Evolutionary conservation across 2,797 vertebrate genomes (phyloP), one percentile per base, ranked within the genome.

Genomic region (Enteromius mattozi): DNA sequence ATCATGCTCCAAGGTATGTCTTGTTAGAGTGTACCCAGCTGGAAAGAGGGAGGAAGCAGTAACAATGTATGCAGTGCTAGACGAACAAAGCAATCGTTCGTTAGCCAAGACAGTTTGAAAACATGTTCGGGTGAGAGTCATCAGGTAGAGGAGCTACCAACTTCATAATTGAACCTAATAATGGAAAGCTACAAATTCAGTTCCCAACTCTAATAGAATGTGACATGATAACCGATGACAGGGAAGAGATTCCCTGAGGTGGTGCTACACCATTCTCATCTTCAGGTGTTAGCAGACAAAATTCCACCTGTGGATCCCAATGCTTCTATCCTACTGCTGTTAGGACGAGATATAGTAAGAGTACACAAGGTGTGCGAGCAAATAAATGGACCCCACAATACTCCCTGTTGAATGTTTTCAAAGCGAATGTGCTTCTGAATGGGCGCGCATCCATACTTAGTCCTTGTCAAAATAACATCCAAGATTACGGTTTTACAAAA

Each of bases 281-380:
- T 82, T 30, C 61, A 49, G 56, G 42, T 70, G 40, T 33, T 82
- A 2, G 80, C 72, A 10, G 24, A 68, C 30, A 24, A 66, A 19
- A 77, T 83, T n/a, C 81, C 70, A 49, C 16, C 40, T 7, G 5
- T 83, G 8, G 72, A 83, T 27, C 59, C 56, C 7, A 13, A 83
- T 12, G 56, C 81, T 4, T 72, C 81, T 3, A 83, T 83, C 6
- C 40, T 77, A 4, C 59, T 78, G 10, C 30, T 68, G 5, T n/a
- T 78, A 9, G 74, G 82, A n/a, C 12, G 33, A 16, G 74, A 83
- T 42, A 77, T 83, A n/a, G 47, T 83, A 3, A 83, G 61, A 54
- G 82, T 78, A 6, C 82, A 83, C 37, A 84, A 84, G 35, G 74
- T 84, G 10, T 47, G 8, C 7, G 54, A n/a, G 54, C 19, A 56